Evolutionary conservation across 1,140 invertebrate genomes (phyloP).

Genomic region (Brachionus manjavacas): DNA sequence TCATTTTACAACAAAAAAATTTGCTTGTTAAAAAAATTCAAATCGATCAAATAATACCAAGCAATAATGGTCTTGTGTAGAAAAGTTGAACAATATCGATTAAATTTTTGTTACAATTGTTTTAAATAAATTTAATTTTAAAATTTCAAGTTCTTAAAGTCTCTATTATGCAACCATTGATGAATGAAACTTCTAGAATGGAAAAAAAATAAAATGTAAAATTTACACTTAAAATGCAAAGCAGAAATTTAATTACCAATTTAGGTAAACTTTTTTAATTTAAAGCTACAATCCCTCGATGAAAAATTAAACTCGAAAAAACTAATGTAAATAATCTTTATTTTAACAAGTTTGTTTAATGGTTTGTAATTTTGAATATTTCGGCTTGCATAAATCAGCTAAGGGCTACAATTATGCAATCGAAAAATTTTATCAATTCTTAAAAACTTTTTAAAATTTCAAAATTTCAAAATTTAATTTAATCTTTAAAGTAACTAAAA

Average conservation of each 20-base stretch:
- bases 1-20: neutral
- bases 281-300: neutral
- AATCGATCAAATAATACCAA: neutral
- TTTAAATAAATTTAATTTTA: neutral
- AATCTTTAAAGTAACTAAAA: neutral
- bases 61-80: neutral
- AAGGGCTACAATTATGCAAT: neutral
- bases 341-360: neutral
- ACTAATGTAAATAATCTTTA: conserved; percentile 6
- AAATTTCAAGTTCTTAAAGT: neutral
- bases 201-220: conserved; percentile 4
- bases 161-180: neutral
- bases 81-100: neutral
- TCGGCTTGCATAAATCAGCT: neutral
- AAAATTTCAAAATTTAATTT: neutral
- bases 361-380: neutral
- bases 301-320: neutral
- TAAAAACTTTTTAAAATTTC: neutral
- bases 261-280: neutral
- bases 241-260: neutral
- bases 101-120: neutral
- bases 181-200: neutral
- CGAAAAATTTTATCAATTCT: neutral
- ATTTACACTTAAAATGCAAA: neutral
- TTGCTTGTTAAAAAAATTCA: neutral